Percentiles rank a stretch among this genome's conserved stretches.
phyloP scores from a whole-genome alignment of 2,113 vertebrate genomes.

The Columba janthina region DNA sequence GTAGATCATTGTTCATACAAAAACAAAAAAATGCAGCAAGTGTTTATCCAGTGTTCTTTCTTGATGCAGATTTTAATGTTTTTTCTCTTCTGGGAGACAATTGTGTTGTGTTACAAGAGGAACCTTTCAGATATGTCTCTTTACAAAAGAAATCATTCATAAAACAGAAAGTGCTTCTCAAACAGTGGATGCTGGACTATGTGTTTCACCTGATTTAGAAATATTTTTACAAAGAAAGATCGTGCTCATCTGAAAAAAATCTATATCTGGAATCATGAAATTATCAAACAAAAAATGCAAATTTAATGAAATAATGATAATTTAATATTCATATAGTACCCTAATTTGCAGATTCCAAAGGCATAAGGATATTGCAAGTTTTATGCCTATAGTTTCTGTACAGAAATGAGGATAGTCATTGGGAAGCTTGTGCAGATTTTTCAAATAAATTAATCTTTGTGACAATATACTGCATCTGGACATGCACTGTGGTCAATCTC shows the following conservation, averaged over 20 bases:
- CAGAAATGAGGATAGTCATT: neutral
- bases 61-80: neutral
- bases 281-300: accelerated
- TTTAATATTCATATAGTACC: accelerated
- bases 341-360: neutral
- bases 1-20: neutral
- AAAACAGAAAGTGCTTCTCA: neutral
- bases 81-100: neutral
- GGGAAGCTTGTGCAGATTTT: neutral
- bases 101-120: accelerated
- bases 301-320: neutral
- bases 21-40: neutral
- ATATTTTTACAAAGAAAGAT: neutral
- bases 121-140: accelerated
- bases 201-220: neutral
- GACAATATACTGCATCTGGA: neutral
- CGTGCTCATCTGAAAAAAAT: neutral
- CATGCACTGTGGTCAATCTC: neutral
- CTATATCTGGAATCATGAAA: neutral
- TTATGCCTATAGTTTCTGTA: neutral
- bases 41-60: neutral
- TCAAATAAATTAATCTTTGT: neutral
- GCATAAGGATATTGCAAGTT: neutral
- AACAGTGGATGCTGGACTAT: accelerated
- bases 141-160: neutral